These are phyloP conservation scores for Sporophila hypoxantha DNA, from an alignment of 2,113 vertebrate species.

Conservation along the genomic window DNA sequence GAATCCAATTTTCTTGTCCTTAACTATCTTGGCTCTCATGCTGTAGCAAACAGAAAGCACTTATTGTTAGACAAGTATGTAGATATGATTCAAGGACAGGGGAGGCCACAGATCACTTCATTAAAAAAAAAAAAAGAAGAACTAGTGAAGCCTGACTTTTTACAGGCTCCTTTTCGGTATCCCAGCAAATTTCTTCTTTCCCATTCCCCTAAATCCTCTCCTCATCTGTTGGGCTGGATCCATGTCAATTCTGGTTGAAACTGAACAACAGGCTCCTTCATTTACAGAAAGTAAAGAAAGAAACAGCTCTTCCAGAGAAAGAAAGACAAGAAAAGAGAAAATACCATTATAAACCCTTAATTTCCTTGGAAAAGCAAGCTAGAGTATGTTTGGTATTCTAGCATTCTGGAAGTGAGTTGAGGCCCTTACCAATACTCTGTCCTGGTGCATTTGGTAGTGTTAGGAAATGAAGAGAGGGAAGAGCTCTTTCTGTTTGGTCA, in stretches of 20 bases:
- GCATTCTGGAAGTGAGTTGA: neutral
- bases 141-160: neutral
- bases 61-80: conserved; percentile 19
- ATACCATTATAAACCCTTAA: neutral
- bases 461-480: neutral
- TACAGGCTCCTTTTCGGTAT: neutral
- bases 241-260: neutral
- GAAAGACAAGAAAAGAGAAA: neutral
- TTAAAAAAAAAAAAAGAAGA: neutral
- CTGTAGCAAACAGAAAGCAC: conserved; percentile 24
- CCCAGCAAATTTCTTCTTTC: neutral
- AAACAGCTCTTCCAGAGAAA: neutral
- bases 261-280: neutral
- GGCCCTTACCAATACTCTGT: neutral
- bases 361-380: neutral
- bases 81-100: conserved; percentile 12
- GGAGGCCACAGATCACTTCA: neutral
- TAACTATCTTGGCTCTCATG: conserved; percentile 20
- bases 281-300: neutral
- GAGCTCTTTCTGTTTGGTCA: neutral
- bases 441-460: neutral
- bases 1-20: conserved; percentile 39
- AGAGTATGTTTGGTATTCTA: neutral
- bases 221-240: neutral
- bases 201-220: neutral